Conservation (phyloP, 30 jellyfish, hydroid and myxozoan genomes). For the Hydra vulgaris region DNA sequence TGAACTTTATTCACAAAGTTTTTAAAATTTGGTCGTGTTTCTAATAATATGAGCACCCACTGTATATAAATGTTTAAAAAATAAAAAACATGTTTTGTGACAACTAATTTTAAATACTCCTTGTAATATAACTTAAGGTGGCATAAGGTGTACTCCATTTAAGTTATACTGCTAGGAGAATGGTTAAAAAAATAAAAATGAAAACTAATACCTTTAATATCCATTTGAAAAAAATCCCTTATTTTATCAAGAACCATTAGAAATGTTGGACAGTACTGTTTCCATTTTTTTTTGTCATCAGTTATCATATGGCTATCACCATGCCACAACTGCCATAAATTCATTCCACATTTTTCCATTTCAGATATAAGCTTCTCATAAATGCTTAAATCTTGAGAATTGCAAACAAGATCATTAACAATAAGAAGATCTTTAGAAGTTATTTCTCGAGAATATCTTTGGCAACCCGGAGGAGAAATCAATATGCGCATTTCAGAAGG, state of each 20-base stretch:
- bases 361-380: constrained; percentile 20
- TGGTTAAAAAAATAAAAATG: background rate
- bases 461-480: constrained; percentile 5
- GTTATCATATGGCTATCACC: constrained; percentile 36
- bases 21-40: too few species aligned
- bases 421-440: constrained; percentile 20
- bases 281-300: constrained; percentile 33
- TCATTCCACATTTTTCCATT: constrained; percentile 11
- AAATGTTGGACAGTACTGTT: constrained; percentile 32
- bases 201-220: constrained; percentile 17
- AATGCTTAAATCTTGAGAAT: constrained; percentile 25
- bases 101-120: too few species aligned
- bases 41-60: too few species aligned
- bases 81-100: too few species aligned
- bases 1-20: too few species aligned
- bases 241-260: constrained; percentile 28
- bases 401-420: constrained; percentile 19
- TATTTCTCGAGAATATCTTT: constrained; percentile 22
- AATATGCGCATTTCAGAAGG: constrained; percentile 35
- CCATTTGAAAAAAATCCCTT: constrained; percentile 33
- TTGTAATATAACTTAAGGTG: too few species aligned
- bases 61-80: too few species aligned
- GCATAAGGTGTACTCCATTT: too few species aligned
- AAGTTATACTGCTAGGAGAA: too few species aligned
- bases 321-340: constrained; percentile 38